phyloP scores from a whole-genome alignment of 2,113 vertebrate species.

The Dolichallabes microphthalmus region DNA sequence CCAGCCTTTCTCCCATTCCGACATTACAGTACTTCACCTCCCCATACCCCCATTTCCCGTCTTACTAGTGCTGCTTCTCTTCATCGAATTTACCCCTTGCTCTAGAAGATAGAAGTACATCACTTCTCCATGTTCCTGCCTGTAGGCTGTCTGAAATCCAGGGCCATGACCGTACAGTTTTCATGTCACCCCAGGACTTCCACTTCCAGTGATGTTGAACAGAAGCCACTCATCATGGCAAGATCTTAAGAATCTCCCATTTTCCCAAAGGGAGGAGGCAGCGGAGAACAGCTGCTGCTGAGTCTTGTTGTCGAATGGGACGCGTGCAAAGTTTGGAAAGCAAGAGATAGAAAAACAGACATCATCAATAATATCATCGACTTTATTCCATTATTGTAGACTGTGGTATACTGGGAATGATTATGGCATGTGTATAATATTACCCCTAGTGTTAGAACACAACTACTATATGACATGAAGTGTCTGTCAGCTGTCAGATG shows the following conservation, averaged over 20 bases:
- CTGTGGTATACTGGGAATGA: not conserved
- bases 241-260: not conserved
- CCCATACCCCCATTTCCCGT: not conserved
- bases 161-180: constrained; percentile 31
- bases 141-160: constrained; percentile 33
- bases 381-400: not conserved
- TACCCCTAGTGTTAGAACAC: not conserved
- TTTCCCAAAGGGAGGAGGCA: constrained; percentile 24
- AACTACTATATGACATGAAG: not conserved
- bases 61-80: not conserved
- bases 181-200: constrained; percentile 41
- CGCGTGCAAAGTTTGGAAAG: constrained; percentile 18
- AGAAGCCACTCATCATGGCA: constrained; percentile 27
- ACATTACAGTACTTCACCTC: too few species aligned
- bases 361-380: not conserved
- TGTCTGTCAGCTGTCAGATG: not conserved
- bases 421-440: not conserved
- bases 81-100: constrained; percentile 28
- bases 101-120: not conserved
- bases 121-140: not conserved
- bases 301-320: constrained; percentile 15
- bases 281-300: constrained; percentile 16
- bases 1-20: constrained; percentile 7
- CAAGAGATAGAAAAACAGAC: not conserved
- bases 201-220: constrained; percentile 43